phyloP scores from a whole-genome alignment of 2,888 invertebrate species.

The Dermolepida albohirtum region DNA sequence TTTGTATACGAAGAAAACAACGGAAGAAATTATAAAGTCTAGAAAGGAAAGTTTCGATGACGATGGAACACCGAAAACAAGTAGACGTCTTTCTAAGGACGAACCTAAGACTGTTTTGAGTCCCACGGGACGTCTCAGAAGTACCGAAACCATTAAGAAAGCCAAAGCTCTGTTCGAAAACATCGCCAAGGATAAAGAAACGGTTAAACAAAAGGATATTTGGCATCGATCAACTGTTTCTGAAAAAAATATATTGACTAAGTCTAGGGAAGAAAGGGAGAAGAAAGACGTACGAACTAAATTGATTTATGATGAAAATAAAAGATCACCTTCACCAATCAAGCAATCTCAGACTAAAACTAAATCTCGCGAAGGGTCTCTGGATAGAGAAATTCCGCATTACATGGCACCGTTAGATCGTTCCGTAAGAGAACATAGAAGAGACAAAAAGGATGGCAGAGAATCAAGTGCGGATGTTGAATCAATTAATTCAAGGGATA shows the following conservation, averaged over 20 bases:
- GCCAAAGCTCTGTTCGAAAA: constrained; percentile 80
- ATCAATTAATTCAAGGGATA: constrained; percentile 35
- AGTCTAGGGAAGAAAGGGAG: neutral
- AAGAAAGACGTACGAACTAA: constrained; percentile 11
- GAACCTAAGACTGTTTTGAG: constrained; percentile 57
- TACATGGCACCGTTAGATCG: constrained; percentile 61
- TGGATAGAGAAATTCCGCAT: constrained; percentile 55
- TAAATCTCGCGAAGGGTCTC: constrained; percentile 40
- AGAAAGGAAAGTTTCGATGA: constrained; percentile 47
- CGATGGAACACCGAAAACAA: constrained; percentile 57
- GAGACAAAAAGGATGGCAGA: neutral
- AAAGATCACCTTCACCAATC: constrained; percentile 7
- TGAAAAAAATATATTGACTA: constrained; percentile 56
- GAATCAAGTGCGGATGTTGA: neutral
- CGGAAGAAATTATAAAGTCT: constrained; percentile 45
- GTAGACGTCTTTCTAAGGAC: constrained; percentile 61
- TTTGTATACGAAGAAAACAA: constrained; percentile 42
- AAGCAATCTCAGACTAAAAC: constrained; percentile 6
- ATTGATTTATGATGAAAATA: constrained; percentile 37
- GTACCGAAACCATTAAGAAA: constrained; percentile 75
- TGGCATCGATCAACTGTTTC: constrained; percentile 68
- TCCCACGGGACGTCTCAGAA: constrained; percentile 63
- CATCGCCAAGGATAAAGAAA: constrained; percentile 63
- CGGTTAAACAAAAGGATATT: constrained; percentile 65
- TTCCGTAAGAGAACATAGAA: constrained; percentile 40